Percentiles rank a stretch among this genome's conserved stretches.
phyloP scores from a whole-genome alignment of 1,140 invertebrate species.

The Globodera rostochiensis region DNA sequence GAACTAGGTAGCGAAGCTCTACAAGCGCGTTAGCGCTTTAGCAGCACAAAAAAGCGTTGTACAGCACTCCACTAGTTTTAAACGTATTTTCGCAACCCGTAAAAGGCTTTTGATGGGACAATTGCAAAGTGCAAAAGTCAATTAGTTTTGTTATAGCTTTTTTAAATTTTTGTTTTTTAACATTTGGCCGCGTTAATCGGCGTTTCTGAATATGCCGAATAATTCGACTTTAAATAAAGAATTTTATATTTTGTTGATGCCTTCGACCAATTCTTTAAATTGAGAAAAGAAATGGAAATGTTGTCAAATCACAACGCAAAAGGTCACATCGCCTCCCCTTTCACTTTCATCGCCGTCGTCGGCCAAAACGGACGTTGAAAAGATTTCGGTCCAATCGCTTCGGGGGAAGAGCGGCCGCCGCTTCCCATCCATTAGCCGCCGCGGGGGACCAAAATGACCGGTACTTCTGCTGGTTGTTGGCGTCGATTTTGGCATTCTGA shows the following conservation, averaged over 20 bases:
- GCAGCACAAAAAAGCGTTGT: too few relatives aligned
- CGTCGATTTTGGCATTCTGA: slow-evolving; percentile 17
- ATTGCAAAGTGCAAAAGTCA: too few relatives aligned
- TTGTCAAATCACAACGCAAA: too few relatives aligned
- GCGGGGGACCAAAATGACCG: not conserved
- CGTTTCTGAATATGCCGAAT: not conserved
- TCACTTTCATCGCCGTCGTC: not conserved
- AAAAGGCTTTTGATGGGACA: too few relatives aligned
- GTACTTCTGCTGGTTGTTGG: not conserved
- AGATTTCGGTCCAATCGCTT: slow-evolving; percentile 24
- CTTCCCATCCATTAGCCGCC: slow-evolving; percentile 1
- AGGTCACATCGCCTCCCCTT: not conserved
- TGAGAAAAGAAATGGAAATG: too few relatives aligned
- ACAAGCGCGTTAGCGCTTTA: too few relatives aligned
- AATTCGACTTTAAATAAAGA: not conserved
- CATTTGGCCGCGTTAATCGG: not conserved
- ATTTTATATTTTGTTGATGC: too few relatives aligned
- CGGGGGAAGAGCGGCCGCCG: not conserved
- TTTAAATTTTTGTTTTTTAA: not conserved
- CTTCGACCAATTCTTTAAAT: too few relatives aligned
- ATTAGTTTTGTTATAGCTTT: too few relatives aligned
- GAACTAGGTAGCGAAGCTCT: too few relatives aligned
- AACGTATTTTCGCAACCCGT: too few relatives aligned
- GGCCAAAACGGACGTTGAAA: slow-evolving; percentile 21
- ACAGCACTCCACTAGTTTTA: too few relatives aligned